Conservation (phyloP, 1,140 invertebrate genomes). For the Conus ventricosus region DNA sequence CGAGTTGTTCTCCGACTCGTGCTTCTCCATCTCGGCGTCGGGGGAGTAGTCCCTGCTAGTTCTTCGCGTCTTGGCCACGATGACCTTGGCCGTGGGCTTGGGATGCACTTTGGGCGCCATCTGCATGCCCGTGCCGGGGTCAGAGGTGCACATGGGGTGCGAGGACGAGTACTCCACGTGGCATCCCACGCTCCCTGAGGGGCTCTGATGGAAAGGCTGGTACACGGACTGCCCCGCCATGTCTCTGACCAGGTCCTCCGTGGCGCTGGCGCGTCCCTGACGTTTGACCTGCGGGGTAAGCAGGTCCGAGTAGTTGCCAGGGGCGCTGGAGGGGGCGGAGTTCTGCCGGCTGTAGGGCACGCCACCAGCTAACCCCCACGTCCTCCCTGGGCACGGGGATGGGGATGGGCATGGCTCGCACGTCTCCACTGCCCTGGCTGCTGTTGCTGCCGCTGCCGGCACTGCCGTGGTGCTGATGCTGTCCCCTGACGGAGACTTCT, state of each 20-base stretch:
- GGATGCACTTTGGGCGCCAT: constrained; percentile 84
- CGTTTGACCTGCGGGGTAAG: constrained; percentile 75
- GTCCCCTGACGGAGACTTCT: constrained; percentile 68
- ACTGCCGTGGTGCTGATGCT: constrained; percentile 70
- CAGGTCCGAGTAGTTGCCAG: constrained; percentile 70
- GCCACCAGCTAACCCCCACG: constrained; percentile 28
- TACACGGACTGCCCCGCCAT: constrained; percentile 78
- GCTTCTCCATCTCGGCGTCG: constrained; percentile 63
- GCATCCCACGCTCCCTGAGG: constrained; percentile 21
- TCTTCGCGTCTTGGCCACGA: constrained; percentile 78
- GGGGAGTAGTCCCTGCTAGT: constrained; percentile 64
- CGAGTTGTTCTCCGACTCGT: constrained; percentile 58
- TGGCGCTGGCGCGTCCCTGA: constrained; percentile 26
- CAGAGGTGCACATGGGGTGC: constrained; percentile 37
- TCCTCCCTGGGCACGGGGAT: constrained; percentile 27
- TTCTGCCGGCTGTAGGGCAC: constrained; percentile 41
- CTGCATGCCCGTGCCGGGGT: constrained; percentile 34
- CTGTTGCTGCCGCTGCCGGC: constrained; percentile 48
- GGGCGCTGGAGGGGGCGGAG: constrained; percentile 39
- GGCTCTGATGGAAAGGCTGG: constrained; percentile 79
- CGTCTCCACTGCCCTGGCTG: constrained; percentile 43
- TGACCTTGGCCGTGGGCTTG: constrained; percentile 87
- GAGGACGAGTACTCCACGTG: constrained; percentile 21
- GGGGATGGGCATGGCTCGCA: constrained; percentile 41
- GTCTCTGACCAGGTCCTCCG: constrained; percentile 48